Evolutionary conservation across 2,888 invertebrate species (phyloP).

Genomic region (Allophyes oxyacanthae): DNA sequence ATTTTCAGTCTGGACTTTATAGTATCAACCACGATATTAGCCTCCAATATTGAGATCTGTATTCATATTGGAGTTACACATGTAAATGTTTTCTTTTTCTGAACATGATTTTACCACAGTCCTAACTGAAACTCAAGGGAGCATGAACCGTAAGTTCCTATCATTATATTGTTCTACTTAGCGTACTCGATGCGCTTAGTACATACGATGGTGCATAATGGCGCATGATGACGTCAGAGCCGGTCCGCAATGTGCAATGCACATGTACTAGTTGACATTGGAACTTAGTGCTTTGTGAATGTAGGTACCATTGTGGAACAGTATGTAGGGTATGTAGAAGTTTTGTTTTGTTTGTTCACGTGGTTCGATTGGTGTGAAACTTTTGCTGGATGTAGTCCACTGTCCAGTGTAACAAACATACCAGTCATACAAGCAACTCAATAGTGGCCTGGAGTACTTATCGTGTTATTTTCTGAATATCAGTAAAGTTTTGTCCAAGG

Average conservation of each 20-base stretch:
- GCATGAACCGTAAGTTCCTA: constrained; percentile 12
- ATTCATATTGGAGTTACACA: too few species aligned
- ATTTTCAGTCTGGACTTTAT: too few species aligned
- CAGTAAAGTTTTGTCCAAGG: too few species aligned
- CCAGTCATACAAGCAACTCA: too few species aligned
- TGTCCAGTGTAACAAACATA: too few species aligned
- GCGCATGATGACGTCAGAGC: constrained; percentile 56
- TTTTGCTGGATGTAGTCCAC: too few species aligned
- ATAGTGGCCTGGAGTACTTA: too few species aligned
- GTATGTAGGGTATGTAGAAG: neutral
- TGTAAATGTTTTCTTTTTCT: too few species aligned
- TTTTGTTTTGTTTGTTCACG: neutral
- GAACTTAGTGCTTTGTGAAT: constrained; percentile 48
- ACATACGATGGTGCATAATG: constrained; percentile 28
- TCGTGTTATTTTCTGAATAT: too few species aligned
- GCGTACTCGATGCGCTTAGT: neutral
- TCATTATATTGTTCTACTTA: constrained; percentile 23
- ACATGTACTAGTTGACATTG: constrained; percentile 67
- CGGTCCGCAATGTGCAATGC: constrained; percentile 59
- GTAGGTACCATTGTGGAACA: constrained; percentile 25
- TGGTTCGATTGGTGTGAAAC: neutral
- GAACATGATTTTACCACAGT: too few species aligned
- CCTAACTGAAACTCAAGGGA: constrained; percentile 16
- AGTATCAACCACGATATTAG: too few species aligned
- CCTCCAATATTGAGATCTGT: too few species aligned